phyloP scores from a whole-genome alignment of 2,888 invertebrate genomes.

The Drosophila melanocephala region DNA sequence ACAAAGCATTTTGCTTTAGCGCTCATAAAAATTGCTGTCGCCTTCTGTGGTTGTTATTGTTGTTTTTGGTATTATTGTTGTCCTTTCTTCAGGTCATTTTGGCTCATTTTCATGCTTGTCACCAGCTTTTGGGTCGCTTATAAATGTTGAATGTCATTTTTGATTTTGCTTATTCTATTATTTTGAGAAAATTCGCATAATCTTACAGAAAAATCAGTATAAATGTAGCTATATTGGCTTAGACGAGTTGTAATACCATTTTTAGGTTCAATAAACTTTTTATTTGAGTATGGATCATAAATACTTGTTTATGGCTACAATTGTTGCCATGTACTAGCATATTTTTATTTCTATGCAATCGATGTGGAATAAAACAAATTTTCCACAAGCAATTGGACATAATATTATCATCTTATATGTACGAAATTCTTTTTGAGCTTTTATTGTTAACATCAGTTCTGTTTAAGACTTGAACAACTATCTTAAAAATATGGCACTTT shows the following conservation, averaged over 20 bases:
- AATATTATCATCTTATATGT: neutral
- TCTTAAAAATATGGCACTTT: neutral
- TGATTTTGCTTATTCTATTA: conserved; percentile 57
- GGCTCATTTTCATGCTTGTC: conserved; percentile 51
- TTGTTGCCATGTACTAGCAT: conserved; percentile 24
- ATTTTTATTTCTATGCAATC: conserved; percentile 31
- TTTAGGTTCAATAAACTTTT: conserved; percentile 51
- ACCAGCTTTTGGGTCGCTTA: conserved; percentile 58
- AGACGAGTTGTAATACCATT: conserved; percentile 32
- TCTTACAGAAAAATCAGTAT: conserved; percentile 20
- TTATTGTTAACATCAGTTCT: neutral
- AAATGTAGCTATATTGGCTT: conserved; percentile 30
- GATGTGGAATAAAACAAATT: conserved; percentile 9
- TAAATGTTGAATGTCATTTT: conserved; percentile 73
- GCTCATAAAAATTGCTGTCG: conserved; percentile 65
- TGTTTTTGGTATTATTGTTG: conserved; percentile 3
- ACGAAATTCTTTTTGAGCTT: neutral
- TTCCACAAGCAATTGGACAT: neutral
- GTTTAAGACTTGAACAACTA: neutral
- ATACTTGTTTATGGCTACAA: conserved; percentile 39
- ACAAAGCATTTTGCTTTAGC: conserved; percentile 70
- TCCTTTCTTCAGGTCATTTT: conserved; percentile 23
- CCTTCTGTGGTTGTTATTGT: conserved; percentile 35
- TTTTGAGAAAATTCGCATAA: conserved; percentile 57
- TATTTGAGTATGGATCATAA: conserved; percentile 27